Conservation (phyloP, 2,113 vertebrate species). For the Apeltes quadracus region DNA sequence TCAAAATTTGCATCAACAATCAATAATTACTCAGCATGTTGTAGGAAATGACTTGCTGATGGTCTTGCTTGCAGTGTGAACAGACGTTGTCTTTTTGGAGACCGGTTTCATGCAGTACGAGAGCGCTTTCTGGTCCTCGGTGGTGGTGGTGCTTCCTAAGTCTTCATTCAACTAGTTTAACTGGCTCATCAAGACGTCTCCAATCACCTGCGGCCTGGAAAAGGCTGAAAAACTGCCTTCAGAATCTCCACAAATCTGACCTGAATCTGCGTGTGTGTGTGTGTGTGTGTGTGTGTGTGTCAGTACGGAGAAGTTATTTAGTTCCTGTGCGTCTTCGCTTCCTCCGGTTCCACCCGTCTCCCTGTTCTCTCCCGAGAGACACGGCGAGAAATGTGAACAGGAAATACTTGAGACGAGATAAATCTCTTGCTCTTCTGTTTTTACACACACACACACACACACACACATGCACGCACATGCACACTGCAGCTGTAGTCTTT, state of each 20-base stretch:
- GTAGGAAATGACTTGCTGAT: background rate
- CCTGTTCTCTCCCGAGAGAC: constrained; percentile 37
- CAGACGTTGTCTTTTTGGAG: constrained; percentile 12
- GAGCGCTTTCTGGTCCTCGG: background rate
- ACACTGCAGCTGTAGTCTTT: background rate
- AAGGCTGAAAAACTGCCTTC: constrained; percentile 2
- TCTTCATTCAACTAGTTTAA: constrained; percentile 13
- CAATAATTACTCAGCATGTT: background rate
- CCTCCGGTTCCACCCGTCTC: constrained; percentile 51
- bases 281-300: background rate
- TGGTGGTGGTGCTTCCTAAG: constrained; percentile 14
- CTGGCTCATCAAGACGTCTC: constrained; percentile 41
- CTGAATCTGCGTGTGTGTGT: background rate
- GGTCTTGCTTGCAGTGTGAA: constrained; percentile 50
- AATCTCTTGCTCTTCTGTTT: background rate
- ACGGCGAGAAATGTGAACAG: constrained; percentile 48
- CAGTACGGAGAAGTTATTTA: constrained; percentile 31
- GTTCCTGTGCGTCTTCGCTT: constrained; percentile 33
- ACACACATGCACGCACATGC: background rate
- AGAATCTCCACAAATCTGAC: background rate
- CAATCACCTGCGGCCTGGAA: background rate
- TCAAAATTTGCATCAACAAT: too few relatives aligned
- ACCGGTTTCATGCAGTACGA: background rate
- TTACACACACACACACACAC: background rate
- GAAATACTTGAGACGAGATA: constrained; percentile 58